Percentiles rank a stretch among this genome's conserved stretches.
These are phyloP conservation scores for Mamestra configurata DNA, from an alignment of 1,140 invertebrate genomes.

Conservation along the genomic window DNA sequence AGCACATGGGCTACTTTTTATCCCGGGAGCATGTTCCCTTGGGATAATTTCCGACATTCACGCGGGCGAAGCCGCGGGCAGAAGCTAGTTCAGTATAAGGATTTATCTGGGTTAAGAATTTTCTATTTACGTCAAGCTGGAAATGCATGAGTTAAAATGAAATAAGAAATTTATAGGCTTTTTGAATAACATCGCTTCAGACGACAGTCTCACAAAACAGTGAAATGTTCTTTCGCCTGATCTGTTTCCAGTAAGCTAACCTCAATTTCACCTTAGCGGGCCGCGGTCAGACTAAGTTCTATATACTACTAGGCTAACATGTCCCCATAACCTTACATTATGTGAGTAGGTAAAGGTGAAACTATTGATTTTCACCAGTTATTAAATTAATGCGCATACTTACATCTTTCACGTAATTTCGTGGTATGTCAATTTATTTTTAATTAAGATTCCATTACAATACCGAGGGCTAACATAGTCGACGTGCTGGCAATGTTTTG, in stretches of 20 bases:
- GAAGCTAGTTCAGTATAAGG: too few species aligned
- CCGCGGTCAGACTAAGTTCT: neutral
- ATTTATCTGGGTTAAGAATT: too few species aligned
- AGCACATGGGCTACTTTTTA: too few species aligned
- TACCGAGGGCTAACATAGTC: constrained; percentile 4
- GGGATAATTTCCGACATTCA: too few species aligned
- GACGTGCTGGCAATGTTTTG: constrained; percentile 30
- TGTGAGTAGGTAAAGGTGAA: neutral
- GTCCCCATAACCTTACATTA: constrained; percentile 9
- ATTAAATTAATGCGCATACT: constrained; percentile 38
- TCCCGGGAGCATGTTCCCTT: too few species aligned
- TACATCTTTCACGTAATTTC: constrained; percentile 17
- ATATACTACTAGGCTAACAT: neutral
- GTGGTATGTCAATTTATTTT: constrained; percentile 48
- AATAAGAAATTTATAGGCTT: too few species aligned
- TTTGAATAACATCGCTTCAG: too few species aligned
- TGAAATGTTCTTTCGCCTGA: neutral
- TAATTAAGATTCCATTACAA: constrained; percentile 44
- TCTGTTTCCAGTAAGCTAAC: neutral
- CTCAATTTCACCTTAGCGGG: constrained; percentile 9
- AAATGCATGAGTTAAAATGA: too few species aligned
- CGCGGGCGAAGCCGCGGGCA: too few species aligned
- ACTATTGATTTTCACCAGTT: constrained; percentile 43
- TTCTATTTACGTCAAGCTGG: too few species aligned
- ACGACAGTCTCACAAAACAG: too few species aligned